Base-by-base conservation (phyloP, 2,797 vertebrate species). In the Scolopax bukidnonensis region DNA sequence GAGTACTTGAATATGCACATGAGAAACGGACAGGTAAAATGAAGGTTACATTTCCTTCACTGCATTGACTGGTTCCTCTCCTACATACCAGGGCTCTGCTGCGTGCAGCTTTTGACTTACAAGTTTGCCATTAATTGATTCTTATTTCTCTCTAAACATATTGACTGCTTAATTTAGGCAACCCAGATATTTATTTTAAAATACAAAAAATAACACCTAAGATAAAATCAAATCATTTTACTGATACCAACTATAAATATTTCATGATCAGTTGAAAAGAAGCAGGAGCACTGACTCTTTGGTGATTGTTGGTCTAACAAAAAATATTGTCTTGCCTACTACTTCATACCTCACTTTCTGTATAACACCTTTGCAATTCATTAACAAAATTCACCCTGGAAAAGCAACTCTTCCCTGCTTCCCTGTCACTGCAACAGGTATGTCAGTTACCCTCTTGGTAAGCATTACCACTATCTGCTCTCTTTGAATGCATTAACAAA, bases 1-100 rank as follows among this genome's bases (percentile, higher is more conserved):
- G 98, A 99, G 40, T 99, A 98, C 90, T 91, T 99, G 88, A 99
- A 98, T 8, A 85, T 99, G 87, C 99, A 98, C 97, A 98, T 99
- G 84, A 98, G 98, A 92, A 97, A 98, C 36, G 99, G 98, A 74
- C 98, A 98, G 97, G 99, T 99, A 98, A 67, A 88, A 79, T 4
- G n/a, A 80, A 87, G 16, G 59, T 40, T 51, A 30, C 41, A 45
- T 67, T 74, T 69, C 38, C 54, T 76, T 57, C 45, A 50, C 32
- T 80, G 30, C 60, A 64, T 71, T 92, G 30, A n/a, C 33, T 47
- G 16, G 4, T 27, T 92, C 61, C 43, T 88, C 30, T 85, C 21
- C 33, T 61, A 16, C 28, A 8, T 76, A 38, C 47, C 60, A 67
- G 25, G 28, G 69, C 61, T 94, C 82, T 38, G 7, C 45, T 89